Percentiles rank a stretch among this genome's conserved stretches.
Conservation (phyloP, 2,113 vertebrate genomes). For the Jacana jacana region DNA sequence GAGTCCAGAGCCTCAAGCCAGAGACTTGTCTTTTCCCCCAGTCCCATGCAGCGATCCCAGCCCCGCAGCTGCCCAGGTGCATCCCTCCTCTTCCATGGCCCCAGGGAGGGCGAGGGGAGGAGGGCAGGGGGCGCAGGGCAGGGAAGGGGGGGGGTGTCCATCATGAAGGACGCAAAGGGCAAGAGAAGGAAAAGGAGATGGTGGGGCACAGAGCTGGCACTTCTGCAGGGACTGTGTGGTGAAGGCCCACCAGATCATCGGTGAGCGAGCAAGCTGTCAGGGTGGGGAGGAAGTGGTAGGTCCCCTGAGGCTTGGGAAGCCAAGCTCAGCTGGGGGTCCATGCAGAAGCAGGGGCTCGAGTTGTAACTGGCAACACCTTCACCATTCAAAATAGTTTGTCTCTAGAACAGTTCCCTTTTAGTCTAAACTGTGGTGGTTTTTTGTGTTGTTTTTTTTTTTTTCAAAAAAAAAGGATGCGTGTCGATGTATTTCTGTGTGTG, state of each 20-base stretch:
- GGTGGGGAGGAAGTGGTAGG: background rate
- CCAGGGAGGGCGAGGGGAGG: fast-evolving
- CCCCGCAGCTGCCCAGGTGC: background rate
- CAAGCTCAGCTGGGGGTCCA: background rate
- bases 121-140: background rate
- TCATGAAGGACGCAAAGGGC: background rate
- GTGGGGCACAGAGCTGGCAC: background rate
- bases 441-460: background rate
- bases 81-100: background rate
- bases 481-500: slow-evolving; percentile 64
- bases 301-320: background rate
- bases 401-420: slow-evolving; percentile 50
- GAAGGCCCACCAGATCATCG: background rate
- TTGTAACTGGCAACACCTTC: slow-evolving; percentile 22
- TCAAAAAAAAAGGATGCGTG: slow-evolving; percentile 22
- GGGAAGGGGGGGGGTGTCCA: background rate
- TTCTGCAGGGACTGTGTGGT: background rate
- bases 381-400: background rate
- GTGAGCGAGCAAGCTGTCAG: background rate
- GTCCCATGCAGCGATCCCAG: background rate
- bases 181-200: slow-evolving; percentile 40
- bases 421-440: slow-evolving; percentile 9
- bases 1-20: background rate
- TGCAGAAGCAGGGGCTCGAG: slow-evolving; percentile 13
- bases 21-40: background rate